Conservation (phyloP, 2,113 vertebrate genomes). For the Lates calcarifer region DNA sequence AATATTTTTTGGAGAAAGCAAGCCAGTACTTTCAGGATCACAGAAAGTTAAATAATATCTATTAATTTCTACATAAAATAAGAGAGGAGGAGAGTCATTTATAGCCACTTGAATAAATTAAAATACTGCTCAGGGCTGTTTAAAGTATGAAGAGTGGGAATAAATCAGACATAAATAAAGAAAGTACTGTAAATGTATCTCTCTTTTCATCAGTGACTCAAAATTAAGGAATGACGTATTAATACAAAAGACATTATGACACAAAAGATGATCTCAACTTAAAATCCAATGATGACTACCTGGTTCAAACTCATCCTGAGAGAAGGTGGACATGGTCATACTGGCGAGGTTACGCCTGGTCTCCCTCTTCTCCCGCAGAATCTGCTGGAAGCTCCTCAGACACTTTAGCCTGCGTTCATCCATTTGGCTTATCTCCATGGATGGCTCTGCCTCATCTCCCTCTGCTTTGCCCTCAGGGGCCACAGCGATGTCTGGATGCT, state of each 20-base stretch:
- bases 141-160: not conserved
- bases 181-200: not conserved
- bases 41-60: not conserved
- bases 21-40: not conserved
- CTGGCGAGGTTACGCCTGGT: conserved; percentile 89
- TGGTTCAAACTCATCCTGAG: conserved; percentile 87
- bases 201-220: not conserved
- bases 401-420: conserved; percentile 91
- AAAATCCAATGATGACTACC: conserved; percentile 80
- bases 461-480: conserved; percentile 28
- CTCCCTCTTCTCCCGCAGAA: conserved; percentile 92
- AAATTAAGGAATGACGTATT: not conserved
- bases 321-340: conserved; percentile 87
- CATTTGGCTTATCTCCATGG: conserved; percentile 62
- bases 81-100: not conserved
- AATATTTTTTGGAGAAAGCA: not conserved
- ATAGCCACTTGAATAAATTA: not conserved
- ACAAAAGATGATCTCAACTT: not conserved
- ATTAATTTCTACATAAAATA: not conserved
- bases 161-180: not conserved
- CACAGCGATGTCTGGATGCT: conserved; percentile 13
- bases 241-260: not conserved
- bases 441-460: conserved; percentile 29
- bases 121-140: not conserved
- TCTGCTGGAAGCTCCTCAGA: conserved; percentile 93